Conservation (phyloP, 2,113 vertebrate species). For the Penelope pileata region DNA sequence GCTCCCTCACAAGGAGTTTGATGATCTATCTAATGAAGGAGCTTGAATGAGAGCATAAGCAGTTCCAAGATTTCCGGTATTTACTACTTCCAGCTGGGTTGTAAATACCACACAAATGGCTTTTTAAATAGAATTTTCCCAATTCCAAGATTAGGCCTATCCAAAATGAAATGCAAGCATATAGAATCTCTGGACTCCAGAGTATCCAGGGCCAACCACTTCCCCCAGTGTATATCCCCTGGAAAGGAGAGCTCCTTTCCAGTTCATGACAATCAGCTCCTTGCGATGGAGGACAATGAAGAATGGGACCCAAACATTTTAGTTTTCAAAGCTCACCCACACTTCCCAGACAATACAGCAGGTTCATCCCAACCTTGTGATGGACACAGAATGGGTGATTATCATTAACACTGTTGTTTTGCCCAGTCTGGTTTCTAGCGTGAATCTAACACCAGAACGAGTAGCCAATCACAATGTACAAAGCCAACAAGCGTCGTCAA, state of each 20-base stretch:
- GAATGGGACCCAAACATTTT: background rate
- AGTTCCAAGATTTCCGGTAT: conserved; percentile 64
- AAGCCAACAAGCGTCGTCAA: background rate
- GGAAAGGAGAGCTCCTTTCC: background rate
- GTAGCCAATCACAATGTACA: background rate
- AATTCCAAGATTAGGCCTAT: background rate
- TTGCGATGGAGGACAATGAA: background rate
- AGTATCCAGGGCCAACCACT: background rate
- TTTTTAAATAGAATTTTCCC: conserved; percentile 60
- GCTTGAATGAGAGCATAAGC: background rate
- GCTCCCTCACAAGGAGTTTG: conserved; percentile 59
- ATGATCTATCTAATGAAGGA: conserved; percentile 59
- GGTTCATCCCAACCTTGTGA: background rate
- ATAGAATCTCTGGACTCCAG: background rate
- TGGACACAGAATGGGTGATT: conserved; percentile 39
- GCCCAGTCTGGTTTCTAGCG: background rate
- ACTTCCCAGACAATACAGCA: background rate
- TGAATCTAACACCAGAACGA: background rate
- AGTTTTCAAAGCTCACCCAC: conserved; percentile 9
- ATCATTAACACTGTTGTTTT: background rate
- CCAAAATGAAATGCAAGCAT: background rate
- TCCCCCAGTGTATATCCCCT: background rate
- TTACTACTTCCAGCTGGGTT: conserved; percentile 67
- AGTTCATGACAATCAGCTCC: background rate
- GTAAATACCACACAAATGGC: conserved; percentile 60